Percentiles rank a stretch among this genome's conserved stretches.
Conservation (phyloP, 1,140 invertebrate species). For the Zaprionus nigranus region DNA sequence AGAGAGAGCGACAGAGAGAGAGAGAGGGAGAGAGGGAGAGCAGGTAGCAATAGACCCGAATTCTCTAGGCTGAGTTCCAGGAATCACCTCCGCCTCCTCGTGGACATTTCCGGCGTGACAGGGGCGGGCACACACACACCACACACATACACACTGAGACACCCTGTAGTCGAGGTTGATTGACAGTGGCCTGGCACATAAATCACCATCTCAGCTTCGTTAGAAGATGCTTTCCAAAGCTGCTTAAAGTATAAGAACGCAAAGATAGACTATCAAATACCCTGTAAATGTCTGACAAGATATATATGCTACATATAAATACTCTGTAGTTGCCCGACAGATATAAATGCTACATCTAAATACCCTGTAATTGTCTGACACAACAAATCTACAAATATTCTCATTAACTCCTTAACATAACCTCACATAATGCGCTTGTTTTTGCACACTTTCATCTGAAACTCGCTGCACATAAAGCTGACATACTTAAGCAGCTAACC, state of each 20-base stretch:
- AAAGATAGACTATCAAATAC: not conserved
- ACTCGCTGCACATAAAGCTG: not conserved
- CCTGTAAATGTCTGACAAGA: no score
- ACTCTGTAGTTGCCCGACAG: no score
- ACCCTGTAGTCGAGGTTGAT: slow-evolving; percentile 29
- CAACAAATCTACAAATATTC: not conserved
- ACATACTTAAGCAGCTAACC: not conserved
- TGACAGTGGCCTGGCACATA: slow-evolving; percentile 40
- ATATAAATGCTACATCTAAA: not conserved
- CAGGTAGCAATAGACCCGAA: slow-evolving; percentile 56
- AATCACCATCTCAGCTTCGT: slow-evolving; percentile 49
- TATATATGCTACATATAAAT: not conserved
- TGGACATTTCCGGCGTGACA: slow-evolving; percentile 75
- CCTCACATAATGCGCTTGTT: not conserved
- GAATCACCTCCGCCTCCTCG: slow-evolving; percentile 42
- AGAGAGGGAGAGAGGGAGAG: slow-evolving; percentile 11
- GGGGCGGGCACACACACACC: slow-evolving; percentile 25
- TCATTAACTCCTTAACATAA: not conserved
- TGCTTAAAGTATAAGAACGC: slow-evolving; percentile 18
- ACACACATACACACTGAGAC: slow-evolving; percentile 10
- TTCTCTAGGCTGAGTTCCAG: slow-evolving; percentile 54
- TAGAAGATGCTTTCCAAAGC: slow-evolving; percentile 48
- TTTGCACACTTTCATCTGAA: not conserved
- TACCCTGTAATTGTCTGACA: not conserved
- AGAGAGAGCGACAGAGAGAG: slow-evolving; percentile 37